These are phyloP conservation scores for Athene noctua DNA, from an alignment of 2,113 vertebrate genomes.

Conservation along the genomic window DNA sequence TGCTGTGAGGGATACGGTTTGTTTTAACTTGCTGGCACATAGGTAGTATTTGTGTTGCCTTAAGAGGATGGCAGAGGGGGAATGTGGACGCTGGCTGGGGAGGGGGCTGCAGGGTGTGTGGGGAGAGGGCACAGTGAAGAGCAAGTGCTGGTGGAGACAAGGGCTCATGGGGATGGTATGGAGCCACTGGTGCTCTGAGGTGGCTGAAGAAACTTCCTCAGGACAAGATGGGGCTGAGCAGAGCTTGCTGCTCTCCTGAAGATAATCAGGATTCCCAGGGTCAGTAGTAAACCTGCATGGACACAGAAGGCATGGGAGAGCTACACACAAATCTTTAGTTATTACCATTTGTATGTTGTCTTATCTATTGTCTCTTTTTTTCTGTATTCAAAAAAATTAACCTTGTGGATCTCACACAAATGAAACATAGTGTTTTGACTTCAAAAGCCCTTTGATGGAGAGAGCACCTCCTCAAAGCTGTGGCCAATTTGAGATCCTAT, in stretches of 20 bases:
- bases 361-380: neutral
- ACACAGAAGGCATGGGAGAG: neutral
- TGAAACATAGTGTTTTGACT: neutral
- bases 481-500: neutral
- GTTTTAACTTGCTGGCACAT: rapidly evolving
- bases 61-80: neutral
- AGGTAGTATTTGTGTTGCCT: neutral
- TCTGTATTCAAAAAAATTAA: neutral
- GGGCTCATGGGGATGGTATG: neutral
- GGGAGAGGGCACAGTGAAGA: too few species aligned
- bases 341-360: neutral
- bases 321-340: neutral
- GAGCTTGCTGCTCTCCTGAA: neutral
- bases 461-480: neutral
- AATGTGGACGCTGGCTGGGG: neutral
- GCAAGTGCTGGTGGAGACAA: neutral
- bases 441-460: neutral
- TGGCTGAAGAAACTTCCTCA: neutral
- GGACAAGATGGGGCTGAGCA: neutral
- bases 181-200: neutral
- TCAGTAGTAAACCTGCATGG: neutral
- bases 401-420: neutral
- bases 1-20: neutral
- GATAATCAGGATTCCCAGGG: neutral
- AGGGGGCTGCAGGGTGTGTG: neutral